Evolutionary conservation across 2,888 invertebrate genomes (phyloP), one percentile per base, ranked within the genome.

Genomic region (Tethea ocularis): DNA sequence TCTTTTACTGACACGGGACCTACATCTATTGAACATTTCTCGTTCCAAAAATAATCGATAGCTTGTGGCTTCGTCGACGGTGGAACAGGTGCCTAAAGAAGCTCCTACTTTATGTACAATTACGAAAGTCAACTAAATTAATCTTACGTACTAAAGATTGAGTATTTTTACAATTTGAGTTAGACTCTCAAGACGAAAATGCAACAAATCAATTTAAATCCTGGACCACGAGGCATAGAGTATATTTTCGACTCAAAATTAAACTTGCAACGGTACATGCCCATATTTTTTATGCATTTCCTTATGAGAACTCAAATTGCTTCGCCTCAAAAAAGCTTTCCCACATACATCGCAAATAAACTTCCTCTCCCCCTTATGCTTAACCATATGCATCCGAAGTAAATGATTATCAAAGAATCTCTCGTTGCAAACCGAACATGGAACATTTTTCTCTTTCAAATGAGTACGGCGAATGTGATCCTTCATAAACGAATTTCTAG

Each of bases 261-360:
- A 61, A n/a, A 54, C 36, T 23, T 38, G 53, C 22, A 56, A 57
- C 51, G 78, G 74, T 0, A 83, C 74, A 60, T 89, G 88, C 0
- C 87, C 89, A 60, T 91, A 89, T 46, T 91, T 92, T 33, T 90
- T 92, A 69, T 92, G 92, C 82, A 91, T 89, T 51, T 89, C 86
- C 81, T 93, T 90, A 71, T 95, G 95, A 0, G 93, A 93, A 10
- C 89, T 93, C 61, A 95, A 79, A 71, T 95, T 94, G 55, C 94
- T 95, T 22, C 93, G 87, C 15, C 95, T 93, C 15, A 94, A 82
- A 61, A 95, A 94, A 46, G 94, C 91, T 62, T 94, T 94, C 0
- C 93, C 93, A 61, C 95, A 95, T 1, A 94, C 84, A 6, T 93
- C 92, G 57, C 95, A 95, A 56, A 87, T 87, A 57, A 94, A 94